Base-by-base conservation (phyloP, 2,797 vertebrate species). In the Darevskia nairensis region DNA sequence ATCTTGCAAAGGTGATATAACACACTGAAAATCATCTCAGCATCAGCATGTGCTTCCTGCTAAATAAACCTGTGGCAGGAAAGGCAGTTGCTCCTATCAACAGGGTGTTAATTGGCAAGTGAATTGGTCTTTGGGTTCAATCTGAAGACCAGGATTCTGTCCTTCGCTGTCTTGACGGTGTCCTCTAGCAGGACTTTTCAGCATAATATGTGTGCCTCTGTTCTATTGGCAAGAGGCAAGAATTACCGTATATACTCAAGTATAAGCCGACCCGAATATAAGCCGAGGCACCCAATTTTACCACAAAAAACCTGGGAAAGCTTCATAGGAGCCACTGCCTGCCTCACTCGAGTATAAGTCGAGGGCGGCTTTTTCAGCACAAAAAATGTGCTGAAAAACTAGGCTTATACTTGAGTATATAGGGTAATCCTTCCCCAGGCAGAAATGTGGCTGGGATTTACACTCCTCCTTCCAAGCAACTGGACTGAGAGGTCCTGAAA, bases 1-100 rank as follows among this genome's bases (percentile, higher is more conserved):
- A 59, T 80, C 76, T 15, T 84, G 0, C 84, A 75, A 88, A 90
- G 66, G 66, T 87, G 84, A 91, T 82, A 89, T 80, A 82, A 78
- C 75, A 41, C 59, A 32, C 61, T 89, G 83, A 84, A 91, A 92
- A 89, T 85, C 77, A 82, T 74, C 27, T 59, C 32, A 3, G 46
- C 2, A 2, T 76, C 74, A 64, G 55, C 46, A 82, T 25, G 50
- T 69, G 25, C 21, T 86, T 44, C 78, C 41, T 76, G 46, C 90
- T 86, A 81, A 88, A 68, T 41, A 83, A 61, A 64, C 85, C n/a
- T 66, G 7, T 72, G 75, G 32, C 44, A 17, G 85, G 50, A 89
- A 87, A 88, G 55, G 5, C 66, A 91, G 46, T 6, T 80, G 92
- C 84, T 80, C 8, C 44, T 50, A 6, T 3, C 82, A 64, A 46